phyloP scores from a whole-genome alignment of 2,113 vertebrate species.

The Eclectus roratus region DNA sequence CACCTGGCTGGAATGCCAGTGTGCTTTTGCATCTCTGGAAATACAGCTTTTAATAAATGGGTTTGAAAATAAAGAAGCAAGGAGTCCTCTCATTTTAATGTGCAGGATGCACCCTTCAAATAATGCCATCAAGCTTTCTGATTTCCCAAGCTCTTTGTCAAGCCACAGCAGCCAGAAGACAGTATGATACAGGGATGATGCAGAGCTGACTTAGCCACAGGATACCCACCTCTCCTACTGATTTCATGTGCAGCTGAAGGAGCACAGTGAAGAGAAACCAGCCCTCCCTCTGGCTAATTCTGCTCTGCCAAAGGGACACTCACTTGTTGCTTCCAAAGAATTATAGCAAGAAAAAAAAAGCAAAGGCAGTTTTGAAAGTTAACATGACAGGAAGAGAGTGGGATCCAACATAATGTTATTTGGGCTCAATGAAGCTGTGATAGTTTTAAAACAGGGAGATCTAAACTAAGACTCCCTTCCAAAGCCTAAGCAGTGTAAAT shows the following conservation, averaged over 20 bases:
- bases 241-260: background rate
- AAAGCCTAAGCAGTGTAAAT: constrained; percentile 10
- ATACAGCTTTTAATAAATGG: background rate
- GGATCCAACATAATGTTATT: background rate
- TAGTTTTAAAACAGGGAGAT: background rate
- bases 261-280: background rate
- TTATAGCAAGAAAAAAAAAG: background rate
- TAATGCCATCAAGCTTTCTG: background rate
- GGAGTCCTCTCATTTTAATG: background rate
- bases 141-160: background rate
- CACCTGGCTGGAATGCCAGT: background rate
- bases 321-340: background rate
- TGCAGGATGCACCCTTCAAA: background rate
- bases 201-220: accelerated
- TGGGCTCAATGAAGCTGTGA: background rate
- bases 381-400: background rate
- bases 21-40: background rate
- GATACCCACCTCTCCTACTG: background rate
- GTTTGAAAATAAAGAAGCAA: background rate
- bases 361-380: background rate
- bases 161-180: background rate
- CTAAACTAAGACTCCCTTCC: background rate
- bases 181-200: background rate
- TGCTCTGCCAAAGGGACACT: background rate
- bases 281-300: background rate